phyloP scores from a whole-genome alignment of 2,113 vertebrate genomes.

The Chauna torquata region DNA sequence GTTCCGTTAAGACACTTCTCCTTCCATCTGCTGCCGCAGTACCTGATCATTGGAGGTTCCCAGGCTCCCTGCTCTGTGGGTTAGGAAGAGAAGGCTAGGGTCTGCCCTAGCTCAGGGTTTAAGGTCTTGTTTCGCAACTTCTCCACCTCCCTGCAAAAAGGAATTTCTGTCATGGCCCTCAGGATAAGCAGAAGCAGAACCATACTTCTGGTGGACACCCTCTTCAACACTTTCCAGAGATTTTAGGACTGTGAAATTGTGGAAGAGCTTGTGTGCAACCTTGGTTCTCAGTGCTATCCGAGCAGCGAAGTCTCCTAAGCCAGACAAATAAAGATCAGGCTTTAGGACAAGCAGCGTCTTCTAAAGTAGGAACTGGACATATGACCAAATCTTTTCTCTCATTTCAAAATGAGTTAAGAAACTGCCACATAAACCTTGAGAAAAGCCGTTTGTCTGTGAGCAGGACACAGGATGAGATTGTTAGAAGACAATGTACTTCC shows the following conservation, averaged over 20 bases:
- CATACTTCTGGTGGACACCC: background rate
- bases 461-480: background rate
- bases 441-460: background rate
- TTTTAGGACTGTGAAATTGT: background rate
- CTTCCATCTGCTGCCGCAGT: background rate
- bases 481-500: background rate
- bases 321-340: background rate
- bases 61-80: background rate
- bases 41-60: background rate
- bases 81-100: background rate
- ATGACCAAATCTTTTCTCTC: background rate
- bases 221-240: background rate
- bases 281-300: background rate
- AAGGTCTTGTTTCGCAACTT: background rate
- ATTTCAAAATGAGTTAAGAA: background rate
- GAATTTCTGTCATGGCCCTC: background rate
- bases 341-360: background rate
- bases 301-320: background rate
- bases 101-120: background rate
- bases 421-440: background rate
- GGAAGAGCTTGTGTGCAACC: background rate
- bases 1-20: background rate
- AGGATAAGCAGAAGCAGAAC: background rate
- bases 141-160: background rate
- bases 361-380: background rate